phyloP scores from a whole-genome alignment of 1,140 invertebrate species.

The Galendromus occidentalis region DNA sequence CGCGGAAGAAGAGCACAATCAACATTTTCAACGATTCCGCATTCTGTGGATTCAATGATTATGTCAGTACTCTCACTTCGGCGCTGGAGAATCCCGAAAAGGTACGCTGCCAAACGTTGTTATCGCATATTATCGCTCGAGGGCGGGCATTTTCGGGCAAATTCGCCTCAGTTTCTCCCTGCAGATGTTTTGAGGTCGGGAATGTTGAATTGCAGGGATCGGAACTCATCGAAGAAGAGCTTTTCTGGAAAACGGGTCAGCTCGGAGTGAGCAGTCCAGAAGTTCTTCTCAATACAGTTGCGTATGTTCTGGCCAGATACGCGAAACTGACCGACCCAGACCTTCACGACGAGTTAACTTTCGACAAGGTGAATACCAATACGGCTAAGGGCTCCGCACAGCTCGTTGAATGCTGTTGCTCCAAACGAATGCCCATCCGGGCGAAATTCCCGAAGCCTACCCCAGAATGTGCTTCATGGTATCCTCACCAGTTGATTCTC shows the following conservation, averaged over 20 bases:
- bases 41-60: slow-evolving; percentile 6
- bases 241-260: neutral
- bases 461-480: neutral
- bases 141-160: neutral
- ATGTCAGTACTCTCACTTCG: neutral
- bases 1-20: neutral
- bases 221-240: neutral
- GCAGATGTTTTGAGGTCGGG: neutral
- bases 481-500: neutral
- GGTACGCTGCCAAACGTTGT: neutral
- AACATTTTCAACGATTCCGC: slow-evolving; percentile 8
- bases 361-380: neutral
- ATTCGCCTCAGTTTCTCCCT: neutral
- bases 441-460: neutral
- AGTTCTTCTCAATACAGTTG: neutral
- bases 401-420: neutral
- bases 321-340: neutral
- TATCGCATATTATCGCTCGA: neutral
- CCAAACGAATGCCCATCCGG: neutral
- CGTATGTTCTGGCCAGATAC: neutral
- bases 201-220: neutral
- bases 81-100: neutral
- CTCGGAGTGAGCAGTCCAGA: neutral
- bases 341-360: neutral
- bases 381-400: no score